These are phyloP conservation scores for Aythya baeri DNA, from an alignment of 2,113 vertebrate species.

Conservation along the genomic window DNA sequence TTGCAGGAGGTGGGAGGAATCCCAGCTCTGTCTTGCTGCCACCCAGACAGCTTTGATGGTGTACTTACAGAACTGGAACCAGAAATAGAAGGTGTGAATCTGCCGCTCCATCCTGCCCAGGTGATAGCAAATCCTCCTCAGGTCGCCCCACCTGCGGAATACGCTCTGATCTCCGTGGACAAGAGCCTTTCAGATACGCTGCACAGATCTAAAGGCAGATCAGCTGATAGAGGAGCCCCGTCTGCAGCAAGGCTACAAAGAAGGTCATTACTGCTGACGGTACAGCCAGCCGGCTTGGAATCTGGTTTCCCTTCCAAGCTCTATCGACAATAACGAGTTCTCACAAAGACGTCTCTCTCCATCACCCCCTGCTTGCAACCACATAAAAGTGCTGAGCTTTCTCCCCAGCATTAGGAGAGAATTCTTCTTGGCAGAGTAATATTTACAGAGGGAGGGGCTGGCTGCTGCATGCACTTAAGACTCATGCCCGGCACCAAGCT, in stretches of 20 bases:
- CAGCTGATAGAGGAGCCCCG: background rate
- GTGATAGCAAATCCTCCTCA: background rate
- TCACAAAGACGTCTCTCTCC: background rate
- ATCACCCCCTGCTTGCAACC: background rate
- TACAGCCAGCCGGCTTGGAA: constrained; percentile 22
- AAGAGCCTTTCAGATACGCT: background rate
- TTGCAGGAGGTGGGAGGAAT: background rate
- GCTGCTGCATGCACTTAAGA: background rate
- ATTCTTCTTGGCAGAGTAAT: background rate
- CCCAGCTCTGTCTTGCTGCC: background rate
- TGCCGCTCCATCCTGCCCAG: background rate
- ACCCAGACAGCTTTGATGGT: background rate
- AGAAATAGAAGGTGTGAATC: background rate
- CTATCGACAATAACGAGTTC: background rate
- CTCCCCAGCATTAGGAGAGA: background rate
- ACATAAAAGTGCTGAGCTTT: background rate
- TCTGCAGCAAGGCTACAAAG: background rate
- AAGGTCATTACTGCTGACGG: background rate
- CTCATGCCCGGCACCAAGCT: background rate
- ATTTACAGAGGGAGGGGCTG: background rate
- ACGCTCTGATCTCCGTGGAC: background rate
- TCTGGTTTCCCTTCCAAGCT: constrained; percentile 18
- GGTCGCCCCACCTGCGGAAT: background rate
- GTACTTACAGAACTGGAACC: background rate
- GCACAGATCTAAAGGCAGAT: background rate